phyloP scores from a whole-genome alignment of 2,113 vertebrate species.

The Orthonyx spaldingii region DNA sequence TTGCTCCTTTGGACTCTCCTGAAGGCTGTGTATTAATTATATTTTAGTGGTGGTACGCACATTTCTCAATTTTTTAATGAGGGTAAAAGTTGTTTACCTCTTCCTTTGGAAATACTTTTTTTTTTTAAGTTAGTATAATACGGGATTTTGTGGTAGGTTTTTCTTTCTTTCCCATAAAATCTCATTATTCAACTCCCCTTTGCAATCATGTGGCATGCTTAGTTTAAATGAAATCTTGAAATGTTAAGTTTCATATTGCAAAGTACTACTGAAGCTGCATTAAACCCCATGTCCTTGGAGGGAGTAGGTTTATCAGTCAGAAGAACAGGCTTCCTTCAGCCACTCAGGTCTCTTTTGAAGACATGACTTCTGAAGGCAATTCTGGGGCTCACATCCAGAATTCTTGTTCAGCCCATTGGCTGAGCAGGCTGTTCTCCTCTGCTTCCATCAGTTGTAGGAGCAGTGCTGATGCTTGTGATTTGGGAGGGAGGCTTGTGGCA shows the following conservation, averaged over 20 bases:
- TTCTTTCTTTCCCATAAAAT: not conserved
- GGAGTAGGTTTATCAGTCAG: not conserved
- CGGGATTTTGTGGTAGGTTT: not conserved
- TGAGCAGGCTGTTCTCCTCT: not conserved
- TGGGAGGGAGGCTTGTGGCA: fast-evolving
- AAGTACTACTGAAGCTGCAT: not conserved
- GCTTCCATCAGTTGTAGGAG: not conserved
- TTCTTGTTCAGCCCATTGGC: not conserved
- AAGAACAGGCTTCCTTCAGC: not conserved
- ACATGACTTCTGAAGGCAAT: not conserved
- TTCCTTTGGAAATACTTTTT: not conserved
- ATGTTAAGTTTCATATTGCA: not conserved
- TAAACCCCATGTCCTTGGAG: not conserved
- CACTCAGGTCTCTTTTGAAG: not conserved
- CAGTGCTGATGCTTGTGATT: not conserved
- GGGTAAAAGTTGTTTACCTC: slow-evolving; percentile 22
- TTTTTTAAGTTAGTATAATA: not conserved
- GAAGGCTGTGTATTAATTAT: slow-evolving; percentile 48
- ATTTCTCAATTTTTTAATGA: slow-evolving; percentile 42
- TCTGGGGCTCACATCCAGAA: not conserved
- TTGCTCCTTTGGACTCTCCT: slow-evolving; percentile 49
- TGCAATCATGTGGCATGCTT: not conserved
- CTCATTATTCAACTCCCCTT: not conserved
- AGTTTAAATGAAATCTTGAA: not conserved
- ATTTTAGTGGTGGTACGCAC: not conserved